Conservation (phyloP, 2,113 vertebrate genomes). For the Apeltes quadracus region DNA sequence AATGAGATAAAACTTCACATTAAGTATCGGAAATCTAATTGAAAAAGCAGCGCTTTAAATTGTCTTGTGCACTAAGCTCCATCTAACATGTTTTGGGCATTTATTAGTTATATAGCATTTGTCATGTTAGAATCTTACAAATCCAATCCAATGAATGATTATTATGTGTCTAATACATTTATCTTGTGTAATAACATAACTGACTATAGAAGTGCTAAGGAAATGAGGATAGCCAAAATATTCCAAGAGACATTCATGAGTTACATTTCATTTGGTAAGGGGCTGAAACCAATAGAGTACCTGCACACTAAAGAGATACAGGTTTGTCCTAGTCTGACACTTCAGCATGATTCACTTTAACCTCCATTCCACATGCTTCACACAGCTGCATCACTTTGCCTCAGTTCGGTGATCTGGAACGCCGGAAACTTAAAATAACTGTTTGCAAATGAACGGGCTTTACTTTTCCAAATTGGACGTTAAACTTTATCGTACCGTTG, state of each 20-base stretch:
- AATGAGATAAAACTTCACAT: background rate
- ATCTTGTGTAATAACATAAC: background rate
- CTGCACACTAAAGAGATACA: background rate
- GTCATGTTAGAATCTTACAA: too few relatives aligned
- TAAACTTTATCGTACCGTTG: background rate
- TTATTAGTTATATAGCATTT: too few relatives aligned
- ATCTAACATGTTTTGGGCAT: background rate
- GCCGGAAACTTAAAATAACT: constrained; percentile 13
- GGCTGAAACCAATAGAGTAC: background rate
- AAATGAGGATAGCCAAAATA: background rate
- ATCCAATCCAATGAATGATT: too few relatives aligned
- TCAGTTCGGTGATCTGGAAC: constrained; percentile 8
- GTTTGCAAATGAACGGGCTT: background rate
- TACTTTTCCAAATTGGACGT: background rate
- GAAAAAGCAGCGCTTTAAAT: background rate
- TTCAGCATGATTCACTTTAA: background rate
- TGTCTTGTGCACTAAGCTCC: background rate
- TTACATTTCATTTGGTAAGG: background rate
- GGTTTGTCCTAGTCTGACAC: background rate
- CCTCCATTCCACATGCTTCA: background rate
- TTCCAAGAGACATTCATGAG: background rate
- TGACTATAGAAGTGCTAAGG: background rate
- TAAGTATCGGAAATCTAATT: background rate
- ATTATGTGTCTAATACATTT: background rate
- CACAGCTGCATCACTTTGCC: constrained; percentile 6